Base-by-base conservation (phyloP, 2,113 vertebrate species). In the Neolamprologus devosi region DNA sequence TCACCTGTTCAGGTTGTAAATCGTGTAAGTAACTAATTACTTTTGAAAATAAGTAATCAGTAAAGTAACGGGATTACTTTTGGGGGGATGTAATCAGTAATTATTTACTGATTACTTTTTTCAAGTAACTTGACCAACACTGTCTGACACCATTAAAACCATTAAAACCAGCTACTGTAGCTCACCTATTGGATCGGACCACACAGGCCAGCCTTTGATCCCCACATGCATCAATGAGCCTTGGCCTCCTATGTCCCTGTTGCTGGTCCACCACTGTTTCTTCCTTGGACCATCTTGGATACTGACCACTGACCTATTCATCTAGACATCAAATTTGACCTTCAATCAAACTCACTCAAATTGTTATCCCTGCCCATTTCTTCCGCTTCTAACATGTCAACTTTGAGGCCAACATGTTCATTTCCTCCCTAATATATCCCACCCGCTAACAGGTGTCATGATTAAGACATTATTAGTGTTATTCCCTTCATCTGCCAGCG, bases 401-500 rank as follows among this genome's bases (percentile, higher is more conserved):
- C 7, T 0, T 65, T 37, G 2, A 65, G 60, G 60, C 33, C 60
- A 65, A 37, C 9, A 4, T 65, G 33, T 65, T 2, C 33, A 65
- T 13, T 65, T 37, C 10, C 60, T 37, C 60, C 17, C 33, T n/a
- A 30, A 60, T 0, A 60, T 0, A 60, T 30, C 28, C 16, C 28
- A 60, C 28, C 16, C 58, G 0, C 28, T 60, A 65, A 21, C 33
- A 65, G 60, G 1, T 65, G 17, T 37, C 33, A 65, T 0, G 60
- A 37, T 68, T 37, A 68, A 68, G 0, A 8, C 33, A 68, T 68
- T 37, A 68, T 68, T 21, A 21, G 19, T 65, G 33, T 65, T 65
- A 37, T 65, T 65, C 7, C 17, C 19, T 0, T 65, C 60, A 21
- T 0, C 3, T 37, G 7, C 35, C 60, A 37, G 10, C 0, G 10